Conservation (phyloP, 2,888 invertebrate genomes). For the Lordiphosa andalusiaca region DNA sequence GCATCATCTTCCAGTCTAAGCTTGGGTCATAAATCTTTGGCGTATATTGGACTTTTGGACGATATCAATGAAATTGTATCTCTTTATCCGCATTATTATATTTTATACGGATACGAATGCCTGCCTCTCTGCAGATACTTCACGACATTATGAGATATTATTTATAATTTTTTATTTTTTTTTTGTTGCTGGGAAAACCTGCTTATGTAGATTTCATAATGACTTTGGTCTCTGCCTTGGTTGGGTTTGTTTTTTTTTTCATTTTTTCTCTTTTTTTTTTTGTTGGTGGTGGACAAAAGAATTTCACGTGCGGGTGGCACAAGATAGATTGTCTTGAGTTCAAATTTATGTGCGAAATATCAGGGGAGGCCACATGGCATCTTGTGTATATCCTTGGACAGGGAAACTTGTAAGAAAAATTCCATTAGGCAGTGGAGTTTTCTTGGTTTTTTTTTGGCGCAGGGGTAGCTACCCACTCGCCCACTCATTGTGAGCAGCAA, state of each 20-base stretch:
- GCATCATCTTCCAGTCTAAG: constrained; percentile 55
- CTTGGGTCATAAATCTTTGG: constrained; percentile 76
- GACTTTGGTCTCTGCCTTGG: constrained; percentile 22
- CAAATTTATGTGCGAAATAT: constrained; percentile 77
- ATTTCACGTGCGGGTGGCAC: constrained; percentile 62
- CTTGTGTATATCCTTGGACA: constrained; percentile 19
- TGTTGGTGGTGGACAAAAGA: constrained; percentile 59
- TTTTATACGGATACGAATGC: constrained; percentile 67
- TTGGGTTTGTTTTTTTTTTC: constrained; percentile 6
- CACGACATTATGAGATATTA: constrained; percentile 76
- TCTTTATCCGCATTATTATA: constrained; percentile 80
- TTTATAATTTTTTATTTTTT: constrained; percentile 65
- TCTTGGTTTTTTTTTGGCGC: not conserved
- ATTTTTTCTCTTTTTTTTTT: no score
- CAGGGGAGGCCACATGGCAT: constrained; percentile 45
- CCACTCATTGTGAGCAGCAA: constrained; percentile 66
- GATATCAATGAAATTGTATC: constrained; percentile 80
- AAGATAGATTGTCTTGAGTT: constrained; percentile 72
- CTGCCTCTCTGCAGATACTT: constrained; percentile 52
- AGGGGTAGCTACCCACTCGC: constrained; percentile 24
- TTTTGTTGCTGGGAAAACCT: no score
- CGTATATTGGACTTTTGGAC: constrained; percentile 79
- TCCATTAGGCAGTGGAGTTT: constrained; percentile 33
- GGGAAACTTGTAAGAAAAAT: constrained; percentile 15
- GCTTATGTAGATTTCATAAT: constrained; percentile 72